Evolutionary conservation across 2,113 vertebrate species (phyloP).

Genomic region (Syngnathoides biaculeatus): DNA sequence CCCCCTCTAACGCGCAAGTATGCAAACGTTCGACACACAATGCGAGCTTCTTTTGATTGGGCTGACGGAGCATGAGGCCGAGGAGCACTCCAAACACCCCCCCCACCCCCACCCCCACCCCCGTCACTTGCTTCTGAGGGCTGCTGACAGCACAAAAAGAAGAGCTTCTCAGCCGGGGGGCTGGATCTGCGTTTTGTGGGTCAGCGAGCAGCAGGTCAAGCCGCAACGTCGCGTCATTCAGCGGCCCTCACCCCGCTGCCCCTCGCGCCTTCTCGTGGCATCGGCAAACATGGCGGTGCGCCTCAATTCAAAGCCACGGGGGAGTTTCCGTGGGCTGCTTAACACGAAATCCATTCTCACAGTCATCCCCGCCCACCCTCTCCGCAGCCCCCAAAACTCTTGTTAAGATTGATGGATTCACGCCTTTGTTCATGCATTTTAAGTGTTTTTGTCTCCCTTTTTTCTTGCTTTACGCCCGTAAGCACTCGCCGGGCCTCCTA

Average conservation of each 20-base stretch:
- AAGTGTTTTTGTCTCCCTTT: background rate
- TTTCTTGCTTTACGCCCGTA: background rate
- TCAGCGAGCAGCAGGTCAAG: constrained; percentile 64
- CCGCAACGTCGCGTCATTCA: constrained; percentile 69
- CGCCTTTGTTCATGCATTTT: constrained; percentile 20
- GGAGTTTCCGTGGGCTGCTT: constrained; percentile 54
- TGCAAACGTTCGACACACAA: constrained; percentile 72
- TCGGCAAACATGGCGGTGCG: constrained; percentile 66
- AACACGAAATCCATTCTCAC: constrained; percentile 48
- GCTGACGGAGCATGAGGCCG: constrained; percentile 67
- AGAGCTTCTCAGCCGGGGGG: constrained; percentile 67
- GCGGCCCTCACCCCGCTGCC: constrained; percentile 37
- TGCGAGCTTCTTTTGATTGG: constrained; percentile 65
- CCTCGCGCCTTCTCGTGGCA: constrained; percentile 57
- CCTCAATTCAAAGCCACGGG: constrained; percentile 44
- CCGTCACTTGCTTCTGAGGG: constrained; percentile 31
- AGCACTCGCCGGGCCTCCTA: background rate
- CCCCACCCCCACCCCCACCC: background rate
- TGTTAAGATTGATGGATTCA: constrained; percentile 57
- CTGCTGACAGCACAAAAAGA: constrained; percentile 65
- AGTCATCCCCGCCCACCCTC: background rate
- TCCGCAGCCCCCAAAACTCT: constrained; percentile 26
- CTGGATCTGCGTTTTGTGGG: constrained; percentile 70
- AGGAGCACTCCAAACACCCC: constrained; percentile 22
- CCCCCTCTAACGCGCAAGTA: constrained; percentile 64